Evolutionary conservation across 2,888 invertebrate genomes (phyloP).

Genomic region (Dicyrtoma fusca): DNA sequence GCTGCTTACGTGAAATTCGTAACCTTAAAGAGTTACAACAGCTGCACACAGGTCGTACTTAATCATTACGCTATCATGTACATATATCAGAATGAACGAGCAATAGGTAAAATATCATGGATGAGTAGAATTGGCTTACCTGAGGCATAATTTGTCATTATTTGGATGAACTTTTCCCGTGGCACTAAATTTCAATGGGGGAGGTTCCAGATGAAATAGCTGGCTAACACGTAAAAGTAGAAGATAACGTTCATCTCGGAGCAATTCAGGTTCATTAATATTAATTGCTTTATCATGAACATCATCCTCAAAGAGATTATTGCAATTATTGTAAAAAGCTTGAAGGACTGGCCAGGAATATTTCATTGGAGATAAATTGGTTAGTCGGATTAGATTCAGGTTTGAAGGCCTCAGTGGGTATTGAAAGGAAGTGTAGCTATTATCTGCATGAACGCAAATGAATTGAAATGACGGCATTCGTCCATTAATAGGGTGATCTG

Average conservation of each 20-base stretch:
- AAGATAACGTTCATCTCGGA: slow-evolving; percentile 2
- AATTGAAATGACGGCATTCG: slow-evolving; percentile 15
- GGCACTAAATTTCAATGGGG: neutral
- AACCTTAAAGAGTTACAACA: no score
- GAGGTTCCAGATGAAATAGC: slow-evolving; percentile 14
- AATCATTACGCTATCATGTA: no score
- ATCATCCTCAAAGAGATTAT: neutral
- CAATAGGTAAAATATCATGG: no score
- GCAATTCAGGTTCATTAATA: neutral
- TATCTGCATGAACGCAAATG: slow-evolving; percentile 19
- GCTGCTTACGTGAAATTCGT: no score
- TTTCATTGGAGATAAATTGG: neutral
- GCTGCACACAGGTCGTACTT: no score
- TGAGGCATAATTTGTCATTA: slow-evolving; percentile 12
- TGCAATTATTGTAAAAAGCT: slow-evolving; percentile 16
- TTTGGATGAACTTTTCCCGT: slow-evolving; percentile 3
- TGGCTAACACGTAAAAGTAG: slow-evolving; percentile 6
- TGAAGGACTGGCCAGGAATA: slow-evolving; percentile 18
- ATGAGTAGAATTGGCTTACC: neutral
- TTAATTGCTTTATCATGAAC: neutral
- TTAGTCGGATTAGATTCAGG: neutral
- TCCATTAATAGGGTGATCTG: slow-evolving; percentile 10
- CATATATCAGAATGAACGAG: no score
- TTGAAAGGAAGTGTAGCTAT: slow-evolving; percentile 12
- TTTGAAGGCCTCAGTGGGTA: slow-evolving; percentile 6